A percentile compares a stretch with the other conserved stretches of the same genome.
Evolutionary conservation across 2,888 invertebrate species (phyloP).

Genomic region (Lepetodrilus schrolli): DNA sequence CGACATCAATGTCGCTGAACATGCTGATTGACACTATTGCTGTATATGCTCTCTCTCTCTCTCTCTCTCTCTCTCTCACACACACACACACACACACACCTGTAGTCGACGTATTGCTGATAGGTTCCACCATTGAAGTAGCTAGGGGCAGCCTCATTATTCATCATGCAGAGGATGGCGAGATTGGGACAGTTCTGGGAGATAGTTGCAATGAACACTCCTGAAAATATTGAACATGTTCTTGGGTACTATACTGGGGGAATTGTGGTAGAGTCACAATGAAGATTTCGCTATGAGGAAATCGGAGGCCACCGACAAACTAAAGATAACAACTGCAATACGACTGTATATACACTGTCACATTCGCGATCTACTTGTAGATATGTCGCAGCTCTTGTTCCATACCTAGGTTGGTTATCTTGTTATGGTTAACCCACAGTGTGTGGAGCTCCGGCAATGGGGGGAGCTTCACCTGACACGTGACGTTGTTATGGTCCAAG

Average conservation of each 20-base stretch:
- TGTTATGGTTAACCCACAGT: conserved; percentile 82
- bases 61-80: too few species aligned
- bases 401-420: conserved; percentile 78
- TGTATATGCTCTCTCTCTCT: too few species aligned
- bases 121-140: conserved; percentile 85
- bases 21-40: too few species aligned
- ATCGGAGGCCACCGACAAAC: too few species aligned
- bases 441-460: conserved; percentile 82
- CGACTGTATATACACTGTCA: too few species aligned
- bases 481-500: conserved; percentile 86
- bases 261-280: too few species aligned
- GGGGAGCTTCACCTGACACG: conserved; percentile 83
- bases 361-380: too few species aligned
- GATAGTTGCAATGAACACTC: conserved; percentile 65
- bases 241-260: too few species aligned
- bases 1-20: too few species aligned
- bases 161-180: conserved; percentile 87
- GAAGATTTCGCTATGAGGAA: too few species aligned
- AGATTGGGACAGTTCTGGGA: conserved; percentile 78
- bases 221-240: too few species aligned
- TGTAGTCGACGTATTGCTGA: conserved; percentile 85
- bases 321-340: background rate
- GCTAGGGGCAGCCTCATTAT: conserved; percentile 87
- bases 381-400: too few species aligned
- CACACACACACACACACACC: conserved; percentile 79